Conservation (phyloP, 2,113 vertebrate species). For the Ceyx margarethae region DNA sequence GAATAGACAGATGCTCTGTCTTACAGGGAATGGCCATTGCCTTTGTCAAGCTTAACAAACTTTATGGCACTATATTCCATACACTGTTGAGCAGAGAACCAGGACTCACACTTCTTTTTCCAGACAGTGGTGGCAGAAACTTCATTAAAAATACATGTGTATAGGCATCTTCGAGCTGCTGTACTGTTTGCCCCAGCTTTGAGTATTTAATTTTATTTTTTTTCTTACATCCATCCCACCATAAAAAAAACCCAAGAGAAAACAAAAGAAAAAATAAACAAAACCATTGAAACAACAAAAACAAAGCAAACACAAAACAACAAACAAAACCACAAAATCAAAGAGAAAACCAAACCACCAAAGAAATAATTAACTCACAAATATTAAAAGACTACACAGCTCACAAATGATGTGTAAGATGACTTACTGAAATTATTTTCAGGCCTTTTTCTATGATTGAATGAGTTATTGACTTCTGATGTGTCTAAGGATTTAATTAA, state of each 20-base stretch:
- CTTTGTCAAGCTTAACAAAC: not conserved
- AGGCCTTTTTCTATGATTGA: not conserved
- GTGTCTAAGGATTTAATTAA: not conserved
- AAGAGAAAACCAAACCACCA: too few species aligned
- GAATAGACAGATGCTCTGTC: not conserved
- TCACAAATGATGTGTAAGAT: not conserved
- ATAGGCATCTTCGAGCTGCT: not conserved
- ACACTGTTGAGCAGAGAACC: not conserved
- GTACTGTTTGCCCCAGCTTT: not conserved
- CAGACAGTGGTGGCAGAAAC: fast-evolving
- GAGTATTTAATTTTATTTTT: not conserved
- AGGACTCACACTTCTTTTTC: not conserved
- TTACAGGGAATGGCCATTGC: not conserved
- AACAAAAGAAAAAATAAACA: too few species aligned
- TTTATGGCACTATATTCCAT: not conserved
- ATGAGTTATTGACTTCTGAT: not conserved
- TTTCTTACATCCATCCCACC: not conserved
- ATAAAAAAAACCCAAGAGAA: not conserved
- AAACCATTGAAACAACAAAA: not conserved
- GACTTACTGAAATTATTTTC: not conserved
- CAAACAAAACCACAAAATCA: not conserved
- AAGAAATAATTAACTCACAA: not conserved
- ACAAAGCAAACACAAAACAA: too few species aligned
- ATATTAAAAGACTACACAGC: not conserved
- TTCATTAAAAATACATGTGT: not conserved